Evolutionary conservation across 2,113 vertebrate genomes (phyloP).

Genomic region (Varanus komodoensis): DNA sequence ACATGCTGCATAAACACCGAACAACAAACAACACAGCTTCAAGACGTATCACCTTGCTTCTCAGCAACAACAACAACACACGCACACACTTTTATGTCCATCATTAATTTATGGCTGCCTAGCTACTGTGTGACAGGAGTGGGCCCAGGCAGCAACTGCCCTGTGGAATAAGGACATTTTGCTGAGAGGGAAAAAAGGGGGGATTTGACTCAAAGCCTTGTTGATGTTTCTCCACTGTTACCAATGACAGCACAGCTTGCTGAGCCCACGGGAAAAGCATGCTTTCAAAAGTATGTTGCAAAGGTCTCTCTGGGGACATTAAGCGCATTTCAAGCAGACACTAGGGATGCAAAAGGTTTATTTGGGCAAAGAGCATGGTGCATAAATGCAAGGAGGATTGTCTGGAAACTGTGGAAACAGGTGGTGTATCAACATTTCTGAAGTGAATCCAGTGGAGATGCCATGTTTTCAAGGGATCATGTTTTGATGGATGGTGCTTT

Average conservation of each 20-base stretch:
- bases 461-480: not conserved
- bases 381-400: not conserved
- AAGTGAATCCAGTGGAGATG: not conserved
- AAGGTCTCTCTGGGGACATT: constrained; percentile 14
- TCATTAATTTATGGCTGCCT: constrained; percentile 16
- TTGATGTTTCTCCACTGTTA: constrained; percentile 6
- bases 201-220: not conserved
- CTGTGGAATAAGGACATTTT: not conserved
- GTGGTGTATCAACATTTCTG: not conserved
- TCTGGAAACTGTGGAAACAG: not conserved
- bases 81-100: not conserved
- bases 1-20: not conserved
- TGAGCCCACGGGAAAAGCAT: constrained; percentile 4
- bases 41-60: not conserved
- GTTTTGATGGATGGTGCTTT: not conserved
- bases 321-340: not conserved
- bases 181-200: not conserved
- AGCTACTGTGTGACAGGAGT: not conserved
- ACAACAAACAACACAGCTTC: not conserved
- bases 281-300: constrained; percentile 5
- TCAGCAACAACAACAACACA: not conserved
- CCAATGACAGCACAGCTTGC: constrained; percentile 15
- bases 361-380: not conserved
- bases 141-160: not conserved
- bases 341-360: not conserved